Evolutionary conservation across 2,888 invertebrate species (phyloP), one percentile per base, ranked within the genome.

Genomic region (Hemaris fuciformis): DNA sequence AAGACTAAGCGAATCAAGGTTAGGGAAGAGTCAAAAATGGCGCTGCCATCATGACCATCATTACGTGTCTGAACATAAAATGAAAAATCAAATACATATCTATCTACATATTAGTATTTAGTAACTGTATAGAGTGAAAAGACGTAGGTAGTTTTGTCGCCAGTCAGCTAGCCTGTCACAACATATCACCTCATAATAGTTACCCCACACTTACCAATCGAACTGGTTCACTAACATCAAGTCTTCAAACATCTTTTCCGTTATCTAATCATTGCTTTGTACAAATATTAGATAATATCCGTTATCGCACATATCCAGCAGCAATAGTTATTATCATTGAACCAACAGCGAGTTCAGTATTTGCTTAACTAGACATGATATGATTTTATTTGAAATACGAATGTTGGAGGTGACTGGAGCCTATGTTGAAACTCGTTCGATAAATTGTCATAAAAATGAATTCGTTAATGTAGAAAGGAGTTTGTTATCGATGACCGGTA

Each of bases 251-350:
- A 84, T 85, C 80, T 84, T 80, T 74, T 68, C 61, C 60, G 69
- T 81, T 89, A 91, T 91, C 89, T 90, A 79, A 89, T 89, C 90
- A 73, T 65, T 70, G 75, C 77, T 78, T 80, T 82, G 79, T 79
- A 81, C 85, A 89, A 90, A 91, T 85, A 89, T 89, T 88, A 89
- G 89, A 89, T 90, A 91, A 89, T 84, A 79, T 69, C 66, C 70
- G 79, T 87, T 87, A 87, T 87, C 87, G 74, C 68, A 74, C 75
- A 80, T 83, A 88, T 83, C 86, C 89, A 90, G 86, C 88, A 87
- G 91, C 90, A 90, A 90, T 90, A 89, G 90, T 88, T 86, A 83
- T 85, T 90, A 91, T 91, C 91, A 77, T 68, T 82, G 74, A 84
- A 81, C 84, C 69, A 88, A 89, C 83, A 88, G 62, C 60, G 72